Percentiles rank a stretch among this genome's conserved stretches.
Conservation (phyloP, 1,140 invertebrate species). For the Anagrus nilaparvatae region DNA sequence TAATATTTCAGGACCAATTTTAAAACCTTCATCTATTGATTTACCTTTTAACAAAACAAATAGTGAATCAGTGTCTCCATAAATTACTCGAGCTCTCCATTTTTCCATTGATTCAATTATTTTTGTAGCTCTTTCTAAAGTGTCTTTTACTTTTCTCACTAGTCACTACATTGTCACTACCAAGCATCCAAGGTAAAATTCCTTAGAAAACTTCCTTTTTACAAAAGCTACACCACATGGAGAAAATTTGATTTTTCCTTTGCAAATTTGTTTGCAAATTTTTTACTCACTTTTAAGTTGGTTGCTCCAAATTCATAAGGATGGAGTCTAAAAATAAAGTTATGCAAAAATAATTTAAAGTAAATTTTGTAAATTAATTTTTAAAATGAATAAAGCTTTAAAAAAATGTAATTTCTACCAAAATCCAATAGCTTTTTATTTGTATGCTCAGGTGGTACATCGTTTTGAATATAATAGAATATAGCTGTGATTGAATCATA, state of each 20-base stretch:
- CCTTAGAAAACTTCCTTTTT: constrained; percentile 43
- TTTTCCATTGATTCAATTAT: constrained; percentile 61
- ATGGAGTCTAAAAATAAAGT: constrained; percentile 41
- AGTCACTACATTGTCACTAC: constrained; percentile 88
- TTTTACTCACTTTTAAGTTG: constrained; percentile 56
- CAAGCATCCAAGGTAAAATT: constrained; percentile 72
- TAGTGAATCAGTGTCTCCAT: constrained; percentile 95
- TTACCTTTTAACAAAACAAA: constrained; percentile 69
- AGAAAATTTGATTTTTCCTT: constrained; percentile 61
- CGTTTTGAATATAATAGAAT: constrained; percentile 75
- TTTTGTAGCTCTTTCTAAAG: constrained; percentile 82
- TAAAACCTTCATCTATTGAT: constrained; percentile 71
- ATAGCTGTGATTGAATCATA: constrained; percentile 73
- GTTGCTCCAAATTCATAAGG: constrained; percentile 78
- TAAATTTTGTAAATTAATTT: constrained; percentile 9
- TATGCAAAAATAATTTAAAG: constrained; percentile 5
- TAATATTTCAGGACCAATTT: constrained; percentile 88
- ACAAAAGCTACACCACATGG: constrained; percentile 65
- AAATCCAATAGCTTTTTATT: constrained; percentile 26
- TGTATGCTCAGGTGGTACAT: constrained; percentile 41
- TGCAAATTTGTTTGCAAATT: constrained; percentile 66
- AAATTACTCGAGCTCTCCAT: constrained; percentile 86
- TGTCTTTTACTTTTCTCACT: constrained; percentile 94
- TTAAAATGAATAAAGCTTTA: constrained; percentile 32
- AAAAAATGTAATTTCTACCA: constrained; percentile 22